phyloP scores from a whole-genome alignment of 1,140 invertebrate species.

The Macrobrachium rosenbergii region DNA sequence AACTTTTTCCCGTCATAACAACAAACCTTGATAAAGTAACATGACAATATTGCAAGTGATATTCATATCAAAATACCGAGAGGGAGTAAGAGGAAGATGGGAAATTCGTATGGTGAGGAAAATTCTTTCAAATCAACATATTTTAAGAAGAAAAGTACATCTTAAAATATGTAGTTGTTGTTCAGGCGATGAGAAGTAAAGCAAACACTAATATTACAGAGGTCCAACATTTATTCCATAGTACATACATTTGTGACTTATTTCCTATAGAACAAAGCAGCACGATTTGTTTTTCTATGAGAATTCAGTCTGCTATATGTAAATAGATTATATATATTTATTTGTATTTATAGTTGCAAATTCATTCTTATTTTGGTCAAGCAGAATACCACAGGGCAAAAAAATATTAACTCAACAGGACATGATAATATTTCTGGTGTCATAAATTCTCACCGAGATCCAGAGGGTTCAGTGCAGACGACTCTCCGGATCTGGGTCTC shows the following conservation, averaged over 20 bases:
- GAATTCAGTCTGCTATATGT: constrained; percentile 62
- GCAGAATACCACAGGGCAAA: constrained; percentile 44
- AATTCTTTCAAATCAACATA: no score
- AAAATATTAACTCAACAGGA: neutral
- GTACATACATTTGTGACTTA: constrained; percentile 63
- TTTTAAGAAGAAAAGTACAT: no score
- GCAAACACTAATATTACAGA: constrained; percentile 27
- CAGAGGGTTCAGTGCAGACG: neutral
- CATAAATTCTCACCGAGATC: neutral
- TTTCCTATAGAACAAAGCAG: constrained; percentile 59
- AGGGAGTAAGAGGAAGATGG: constrained; percentile 21
- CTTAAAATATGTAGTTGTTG: no score
- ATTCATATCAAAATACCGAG: constrained; percentile 13
- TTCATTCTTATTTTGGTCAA: constrained; percentile 29
- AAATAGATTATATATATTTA: constrained; percentile 62
- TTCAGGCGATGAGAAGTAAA: neutral
- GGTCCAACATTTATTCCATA: constrained; percentile 63
- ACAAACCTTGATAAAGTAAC: no score
- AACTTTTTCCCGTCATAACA: no score
- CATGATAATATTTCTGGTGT: no score
- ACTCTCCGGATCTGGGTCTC: neutral
- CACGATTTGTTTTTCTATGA: constrained; percentile 51
- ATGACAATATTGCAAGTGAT: no score
- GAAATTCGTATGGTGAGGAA: neutral
- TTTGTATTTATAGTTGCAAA: constrained; percentile 42